These are phyloP conservation scores for Petrocephalus zakoni DNA, from an alignment of 2,113 vertebrate genomes.

Conservation along the genomic window DNA sequence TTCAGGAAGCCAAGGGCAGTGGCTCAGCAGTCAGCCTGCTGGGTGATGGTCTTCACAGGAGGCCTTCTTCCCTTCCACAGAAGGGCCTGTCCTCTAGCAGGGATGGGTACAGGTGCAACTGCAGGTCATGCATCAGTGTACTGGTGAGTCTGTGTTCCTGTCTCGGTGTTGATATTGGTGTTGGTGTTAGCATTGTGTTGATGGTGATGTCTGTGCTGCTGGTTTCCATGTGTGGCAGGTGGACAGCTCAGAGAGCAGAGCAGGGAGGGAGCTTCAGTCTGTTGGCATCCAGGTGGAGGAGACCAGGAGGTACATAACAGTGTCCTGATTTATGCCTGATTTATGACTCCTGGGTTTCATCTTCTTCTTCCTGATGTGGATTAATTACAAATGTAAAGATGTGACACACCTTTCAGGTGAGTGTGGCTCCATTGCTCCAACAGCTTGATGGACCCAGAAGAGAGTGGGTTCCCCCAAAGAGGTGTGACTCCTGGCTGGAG, in stretches of 20 bases:
- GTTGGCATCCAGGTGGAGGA: conserved; percentile 90
- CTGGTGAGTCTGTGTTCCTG: conserved; percentile 67
- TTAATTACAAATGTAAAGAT: neutral
- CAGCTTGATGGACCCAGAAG: conserved; percentile 91
- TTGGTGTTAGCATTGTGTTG: neutral
- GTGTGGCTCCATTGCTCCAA: conserved; percentile 94
- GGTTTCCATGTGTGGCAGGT: conserved; percentile 62
- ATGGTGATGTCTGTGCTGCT: conserved; percentile 8
- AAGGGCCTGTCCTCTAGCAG: conserved; percentile 70
- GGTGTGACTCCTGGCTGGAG: conserved; percentile 84
- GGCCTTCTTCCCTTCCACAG: conserved; percentile 55
- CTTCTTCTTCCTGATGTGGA: neutral
- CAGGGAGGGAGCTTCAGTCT: conserved; percentile 88
- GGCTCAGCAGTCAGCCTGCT: conserved; percentile 53
- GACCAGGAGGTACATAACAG: neutral
- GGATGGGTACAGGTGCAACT: conserved; percentile 76
- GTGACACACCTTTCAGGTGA: conserved; percentile 55
- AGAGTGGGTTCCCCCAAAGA: conserved; percentile 78
- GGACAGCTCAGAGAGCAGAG: conserved; percentile 76
- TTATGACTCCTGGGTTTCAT: neutral
- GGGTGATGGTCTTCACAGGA: conserved; percentile 53
- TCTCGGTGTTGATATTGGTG: neutral
- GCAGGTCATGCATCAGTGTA: conserved; percentile 88
- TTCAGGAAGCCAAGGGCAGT: conserved; percentile 57
- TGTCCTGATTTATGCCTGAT: neutral